Base-by-base conservation (phyloP, 2,888 invertebrate genomes). In the Epirrhoe alternata region DNA sequence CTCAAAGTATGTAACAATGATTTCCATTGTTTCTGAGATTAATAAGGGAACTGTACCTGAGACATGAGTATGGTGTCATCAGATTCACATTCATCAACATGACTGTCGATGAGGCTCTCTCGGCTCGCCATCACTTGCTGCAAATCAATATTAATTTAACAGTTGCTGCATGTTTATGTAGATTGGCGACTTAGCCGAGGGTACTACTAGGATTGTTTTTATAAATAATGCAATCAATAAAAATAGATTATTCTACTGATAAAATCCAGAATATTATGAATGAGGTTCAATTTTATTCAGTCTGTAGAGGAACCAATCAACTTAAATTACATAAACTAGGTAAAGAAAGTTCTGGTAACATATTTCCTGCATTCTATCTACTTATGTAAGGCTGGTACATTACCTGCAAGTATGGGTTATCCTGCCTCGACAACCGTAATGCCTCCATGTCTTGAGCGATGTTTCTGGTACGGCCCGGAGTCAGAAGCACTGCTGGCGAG, bases 381-480 rank as follows among this genome's bases (percentile, higher is more conserved):
- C 33, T 64, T 67, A 63, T 42, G 47, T 62, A 67, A 60, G 45
- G 8, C 12, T 42, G 4, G 10, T 35, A 35, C 7, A 12, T 47
- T 84, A 96, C 97, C 95, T 97, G 96, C 69, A 97, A 90, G 83
- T 96, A 97, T 1, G 97, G 97, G 89, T 97, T 97, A 86, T 97
- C 97, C 87, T 97, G 97, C 68, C 97, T 94, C 7, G 97, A 97
- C 53, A 97, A 94, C 78, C 97, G 94, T 51, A 97, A 90, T 30
- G 97, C 96, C 85, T 97, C 97, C 97, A 97, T 97, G 82, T 97
- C 97, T 87, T 96, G 96, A 79, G 97, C 96, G 79, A 97, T 96
- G 87, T 97, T 96, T 74, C 96, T 94, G 69, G 96, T 95, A 72
- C 96, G 93, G 17, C 96, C 96, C 57, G 96, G 96, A 74, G 96